Conservation (phyloP, 2,113 vertebrate species). For the Nothoprocta pentlandii region DNA sequence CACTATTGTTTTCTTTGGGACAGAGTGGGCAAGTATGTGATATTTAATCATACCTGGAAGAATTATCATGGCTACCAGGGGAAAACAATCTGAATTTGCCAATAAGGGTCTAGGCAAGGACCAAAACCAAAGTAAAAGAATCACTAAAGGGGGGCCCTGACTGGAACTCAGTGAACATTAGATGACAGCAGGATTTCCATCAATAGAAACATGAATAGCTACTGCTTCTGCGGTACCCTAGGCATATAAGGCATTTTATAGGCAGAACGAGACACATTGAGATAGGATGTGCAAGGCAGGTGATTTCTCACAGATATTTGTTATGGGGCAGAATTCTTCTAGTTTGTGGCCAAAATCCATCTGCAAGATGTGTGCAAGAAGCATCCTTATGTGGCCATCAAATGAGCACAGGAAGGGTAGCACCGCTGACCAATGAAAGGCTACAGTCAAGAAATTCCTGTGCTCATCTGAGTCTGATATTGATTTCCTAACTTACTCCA, state of each 20-base stretch:
- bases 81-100: not conserved
- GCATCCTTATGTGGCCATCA: not conserved
- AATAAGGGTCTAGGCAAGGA: not conserved
- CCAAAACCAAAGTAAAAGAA: accelerated
- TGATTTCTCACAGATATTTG: not conserved
- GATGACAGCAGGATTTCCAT: not conserved
- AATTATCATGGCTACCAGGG: not conserved
- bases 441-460: not conserved
- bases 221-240: not conserved
- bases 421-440: not conserved
- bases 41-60: not conserved
- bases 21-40: not conserved
- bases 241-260: not conserved
- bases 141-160: not conserved
- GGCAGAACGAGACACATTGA: not conserved
- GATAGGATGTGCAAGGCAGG: not conserved
- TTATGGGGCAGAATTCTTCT: not conserved
- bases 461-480: not conserved
- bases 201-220: not conserved
- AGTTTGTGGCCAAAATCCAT: not conserved
- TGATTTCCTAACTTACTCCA: not conserved
- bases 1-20: not conserved
- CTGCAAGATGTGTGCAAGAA: not conserved
- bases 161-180: not conserved
- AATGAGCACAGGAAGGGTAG: not conserved